Evolutionary conservation across 2,113 vertebrate species (phyloP).

Genomic region (Spilogale gracilis): DNA sequence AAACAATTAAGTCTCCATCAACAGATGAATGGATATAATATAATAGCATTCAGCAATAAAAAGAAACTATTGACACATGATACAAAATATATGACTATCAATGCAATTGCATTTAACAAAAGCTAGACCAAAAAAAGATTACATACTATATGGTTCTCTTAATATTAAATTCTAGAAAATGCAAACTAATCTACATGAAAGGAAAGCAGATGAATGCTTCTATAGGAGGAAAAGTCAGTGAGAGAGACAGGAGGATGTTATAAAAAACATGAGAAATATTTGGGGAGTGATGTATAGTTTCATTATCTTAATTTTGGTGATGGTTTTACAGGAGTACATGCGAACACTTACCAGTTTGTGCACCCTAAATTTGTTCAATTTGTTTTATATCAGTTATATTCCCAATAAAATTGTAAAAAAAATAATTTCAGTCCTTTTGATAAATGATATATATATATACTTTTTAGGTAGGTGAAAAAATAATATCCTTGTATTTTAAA

Average conservation of each 20-base stretch:
- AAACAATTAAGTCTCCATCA: background rate
- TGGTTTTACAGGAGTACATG: background rate
- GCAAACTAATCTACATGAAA: background rate
- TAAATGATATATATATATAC: background rate
- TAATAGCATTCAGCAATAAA: background rate
- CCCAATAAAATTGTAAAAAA: conserved; percentile 36
- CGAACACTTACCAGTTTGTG: background rate
- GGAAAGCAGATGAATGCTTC: background rate
- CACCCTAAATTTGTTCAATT: background rate
- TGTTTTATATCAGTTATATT: background rate
- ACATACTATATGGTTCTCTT: background rate
- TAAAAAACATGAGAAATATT: background rate
- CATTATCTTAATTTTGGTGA: background rate
- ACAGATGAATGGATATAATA: background rate
- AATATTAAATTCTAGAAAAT: conserved; percentile 23
- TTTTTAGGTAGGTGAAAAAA: background rate
- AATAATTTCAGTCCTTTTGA: conserved; percentile 1
- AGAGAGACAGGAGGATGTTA: background rate
- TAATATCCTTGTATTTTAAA: background rate
- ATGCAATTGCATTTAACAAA: background rate
- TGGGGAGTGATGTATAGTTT: background rate
- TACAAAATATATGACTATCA: background rate
- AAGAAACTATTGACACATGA: background rate
- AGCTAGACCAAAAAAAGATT: background rate
- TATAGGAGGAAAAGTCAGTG: background rate